A percentile compares a stretch with the other conserved stretches of the same genome.
phyloP scores from a whole-genome alignment of 2,797 vertebrate genomes.

The Chrysocyon brachyurus region DNA sequence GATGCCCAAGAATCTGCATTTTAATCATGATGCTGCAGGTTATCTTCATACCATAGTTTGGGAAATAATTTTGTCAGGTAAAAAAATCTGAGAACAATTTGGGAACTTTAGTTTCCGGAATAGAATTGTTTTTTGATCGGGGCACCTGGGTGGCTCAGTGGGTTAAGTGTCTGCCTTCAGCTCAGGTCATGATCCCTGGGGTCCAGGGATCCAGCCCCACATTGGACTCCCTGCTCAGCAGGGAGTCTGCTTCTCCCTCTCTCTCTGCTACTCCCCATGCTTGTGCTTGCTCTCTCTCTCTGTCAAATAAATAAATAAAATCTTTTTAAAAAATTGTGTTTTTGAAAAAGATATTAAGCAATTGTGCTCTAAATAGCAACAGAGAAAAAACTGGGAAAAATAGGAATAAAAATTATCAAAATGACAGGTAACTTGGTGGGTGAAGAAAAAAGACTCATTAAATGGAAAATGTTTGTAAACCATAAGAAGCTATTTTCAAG shows the following conservation, averaged over 20 bases:
- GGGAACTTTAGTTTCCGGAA: background rate
- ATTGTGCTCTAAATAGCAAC: background rate
- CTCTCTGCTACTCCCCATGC: background rate
- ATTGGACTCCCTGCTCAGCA: background rate
- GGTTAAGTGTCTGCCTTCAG: no score
- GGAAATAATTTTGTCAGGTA: background rate
- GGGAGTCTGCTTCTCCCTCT: background rate
- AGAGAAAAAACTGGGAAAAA: background rate
- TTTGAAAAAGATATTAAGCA: background rate
- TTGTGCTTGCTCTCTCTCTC: background rate
- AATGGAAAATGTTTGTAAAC: conserved; percentile 4
- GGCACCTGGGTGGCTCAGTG: background rate
- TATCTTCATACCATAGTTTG: background rate
- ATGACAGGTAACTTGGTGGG: background rate
- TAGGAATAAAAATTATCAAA: conserved; percentile 6
- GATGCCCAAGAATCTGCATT: background rate
- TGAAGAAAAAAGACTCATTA: background rate
- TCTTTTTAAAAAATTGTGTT: background rate
- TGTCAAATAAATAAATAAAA: background rate
- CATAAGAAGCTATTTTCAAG: background rate
- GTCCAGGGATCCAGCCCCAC: background rate
- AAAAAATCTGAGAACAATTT: background rate
- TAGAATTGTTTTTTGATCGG: conserved; percentile 4
- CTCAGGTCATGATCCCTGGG: no score
- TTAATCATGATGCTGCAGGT: background rate